These are phyloP conservation scores for Lampris megalopsis DNA, from an alignment of 2,113 vertebrate species.

Conservation along the genomic window DNA sequence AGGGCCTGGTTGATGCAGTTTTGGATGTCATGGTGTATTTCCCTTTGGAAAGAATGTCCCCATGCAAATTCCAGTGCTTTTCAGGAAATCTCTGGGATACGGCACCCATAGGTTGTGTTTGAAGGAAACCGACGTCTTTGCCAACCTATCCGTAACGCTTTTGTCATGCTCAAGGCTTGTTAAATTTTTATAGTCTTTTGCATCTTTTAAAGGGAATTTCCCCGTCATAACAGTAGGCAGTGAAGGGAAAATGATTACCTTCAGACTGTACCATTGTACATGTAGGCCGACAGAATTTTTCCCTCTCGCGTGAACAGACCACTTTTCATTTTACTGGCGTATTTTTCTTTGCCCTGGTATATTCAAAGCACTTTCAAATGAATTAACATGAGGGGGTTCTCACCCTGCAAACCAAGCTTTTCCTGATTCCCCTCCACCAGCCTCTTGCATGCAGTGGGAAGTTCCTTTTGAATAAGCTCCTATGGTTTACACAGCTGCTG, in stretches of 20 bases:
- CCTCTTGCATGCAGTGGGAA: slow-evolving; percentile 56
- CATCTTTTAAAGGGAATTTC: slow-evolving; percentile 45
- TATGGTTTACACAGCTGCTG: slow-evolving; percentile 79
- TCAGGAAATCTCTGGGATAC: neutral
- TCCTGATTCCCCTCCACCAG: slow-evolving; percentile 59
- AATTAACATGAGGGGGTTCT: slow-evolving; percentile 12
- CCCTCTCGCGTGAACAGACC: slow-evolving; percentile 2
- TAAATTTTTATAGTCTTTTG: slow-evolving; percentile 48
- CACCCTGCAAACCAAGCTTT: slow-evolving; percentile 35
- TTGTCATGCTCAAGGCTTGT: slow-evolving; percentile 37
- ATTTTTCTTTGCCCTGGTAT: neutral
- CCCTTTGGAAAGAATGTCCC: slow-evolving; percentile 28
- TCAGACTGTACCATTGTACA: neutral
- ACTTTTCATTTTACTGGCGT: slow-evolving; percentile 30
- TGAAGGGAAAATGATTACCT: slow-evolving; percentile 27
- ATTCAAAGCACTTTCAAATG: slow-evolving; percentile 17
- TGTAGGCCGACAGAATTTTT: slow-evolving; percentile 1
- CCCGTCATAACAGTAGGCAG: slow-evolving; percentile 35
- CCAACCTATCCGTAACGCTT: slow-evolving; percentile 29
- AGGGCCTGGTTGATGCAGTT: neutral
- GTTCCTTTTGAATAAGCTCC: slow-evolving; percentile 68
- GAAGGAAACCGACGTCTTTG: slow-evolving; percentile 32
- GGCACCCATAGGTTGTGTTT: neutral
- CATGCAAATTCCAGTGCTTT: slow-evolving; percentile 25
- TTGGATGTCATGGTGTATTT: slow-evolving; percentile 16